phyloP scores from a whole-genome alignment of 2,113 vertebrate genomes.

The Brachyhypopomus gauderio region DNA sequence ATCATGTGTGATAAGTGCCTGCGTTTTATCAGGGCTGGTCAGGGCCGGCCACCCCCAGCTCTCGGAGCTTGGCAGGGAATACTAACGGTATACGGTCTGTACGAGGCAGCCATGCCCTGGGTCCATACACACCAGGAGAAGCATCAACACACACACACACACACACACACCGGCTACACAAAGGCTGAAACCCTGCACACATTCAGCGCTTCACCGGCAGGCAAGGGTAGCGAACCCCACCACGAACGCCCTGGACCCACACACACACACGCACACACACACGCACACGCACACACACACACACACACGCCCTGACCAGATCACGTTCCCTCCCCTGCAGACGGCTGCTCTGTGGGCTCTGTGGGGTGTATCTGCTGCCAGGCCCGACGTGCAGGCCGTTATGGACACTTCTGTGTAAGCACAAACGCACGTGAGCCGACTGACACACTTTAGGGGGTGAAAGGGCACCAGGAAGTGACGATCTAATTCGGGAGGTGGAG shows the following conservation, averaged over 20 bases:
- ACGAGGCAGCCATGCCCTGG: background rate
- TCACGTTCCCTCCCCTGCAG: no score
- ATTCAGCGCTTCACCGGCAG: no score
- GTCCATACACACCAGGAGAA: background rate
- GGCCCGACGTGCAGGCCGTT: slow-evolving; percentile 29
- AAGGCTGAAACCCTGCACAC: background rate
- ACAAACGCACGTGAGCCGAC: slow-evolving; percentile 60
- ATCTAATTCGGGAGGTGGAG: slow-evolving; percentile 38
- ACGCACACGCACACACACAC: no score
- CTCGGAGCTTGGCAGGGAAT: slow-evolving; percentile 18
- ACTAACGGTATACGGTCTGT: slow-evolving; percentile 6
- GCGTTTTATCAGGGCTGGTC: slow-evolving; percentile 44
- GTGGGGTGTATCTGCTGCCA: no score
- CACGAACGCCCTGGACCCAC: no score
- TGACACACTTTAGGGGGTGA: slow-evolving; percentile 57
- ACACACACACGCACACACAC: no score
- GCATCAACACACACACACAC: background rate
- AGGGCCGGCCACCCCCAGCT: slow-evolving; percentile 25
- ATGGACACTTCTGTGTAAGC: slow-evolving; percentile 62
- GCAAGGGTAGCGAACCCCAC: no score
- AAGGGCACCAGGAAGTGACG: slow-evolving; percentile 53
- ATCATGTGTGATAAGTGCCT: slow-evolving; percentile 52
- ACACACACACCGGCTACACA: background rate
- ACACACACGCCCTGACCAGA: no score
- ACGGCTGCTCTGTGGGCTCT: no score